Percentiles rank a stretch among this genome's conserved stretches.
Conservation (phyloP, 2,888 invertebrate species). For the Lithophane socia region DNA sequence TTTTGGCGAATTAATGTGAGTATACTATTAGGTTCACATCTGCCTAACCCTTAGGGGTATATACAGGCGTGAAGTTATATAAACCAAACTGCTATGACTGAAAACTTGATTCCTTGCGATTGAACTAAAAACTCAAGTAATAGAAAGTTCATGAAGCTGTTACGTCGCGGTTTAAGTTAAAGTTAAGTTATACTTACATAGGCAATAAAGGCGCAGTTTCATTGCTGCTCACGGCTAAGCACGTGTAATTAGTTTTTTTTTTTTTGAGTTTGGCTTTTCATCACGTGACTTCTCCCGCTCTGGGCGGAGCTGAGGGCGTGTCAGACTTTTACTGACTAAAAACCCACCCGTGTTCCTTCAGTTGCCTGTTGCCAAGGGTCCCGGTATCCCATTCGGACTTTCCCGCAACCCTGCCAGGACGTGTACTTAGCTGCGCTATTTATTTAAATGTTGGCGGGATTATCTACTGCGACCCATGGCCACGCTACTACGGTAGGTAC, state of each 20-base stretch:
- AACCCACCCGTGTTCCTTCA: no score
- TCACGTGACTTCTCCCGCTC: no score
- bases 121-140: constrained; percentile 37
- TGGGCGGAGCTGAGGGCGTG: no score
- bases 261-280: no score
- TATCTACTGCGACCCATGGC: not conserved
- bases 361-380: no score
- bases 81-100: constrained; percentile 7
- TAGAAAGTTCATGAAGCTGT: constrained; percentile 30
- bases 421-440: not conserved
- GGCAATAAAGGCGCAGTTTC: not conserved
- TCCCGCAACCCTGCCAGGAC: no score
- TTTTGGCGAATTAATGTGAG: no score
- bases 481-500: no score
- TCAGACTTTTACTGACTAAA: no score
- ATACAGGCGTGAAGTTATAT: no score
- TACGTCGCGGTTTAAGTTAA: constrained; percentile 29
- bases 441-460: not conserved
- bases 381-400: no score
- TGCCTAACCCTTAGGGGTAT: not conserved
- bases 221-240: not conserved
- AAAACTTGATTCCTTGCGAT: constrained; percentile 16
- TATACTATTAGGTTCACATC: no score
- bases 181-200: constrained; percentile 20
- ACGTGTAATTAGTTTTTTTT: not conserved